Evolutionary conservation across 1,140 invertebrate genomes (phyloP).

Genomic region (Pseudomyrmex gracilis): DNA sequence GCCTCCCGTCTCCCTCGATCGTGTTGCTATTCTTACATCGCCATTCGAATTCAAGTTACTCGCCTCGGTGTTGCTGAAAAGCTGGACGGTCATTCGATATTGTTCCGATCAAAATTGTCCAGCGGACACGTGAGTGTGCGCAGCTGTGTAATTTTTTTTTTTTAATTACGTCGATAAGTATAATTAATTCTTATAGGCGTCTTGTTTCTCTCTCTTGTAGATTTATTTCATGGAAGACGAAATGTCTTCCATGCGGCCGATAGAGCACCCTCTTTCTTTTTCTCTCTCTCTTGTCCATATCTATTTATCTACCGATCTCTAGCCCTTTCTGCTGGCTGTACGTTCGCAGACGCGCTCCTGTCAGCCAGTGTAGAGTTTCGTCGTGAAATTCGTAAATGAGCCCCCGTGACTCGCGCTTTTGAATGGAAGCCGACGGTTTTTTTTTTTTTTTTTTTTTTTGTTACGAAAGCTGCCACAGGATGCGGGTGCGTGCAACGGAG

Average conservation of each 20-base stretch:
- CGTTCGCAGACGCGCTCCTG: constrained; percentile 68
- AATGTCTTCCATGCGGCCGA: constrained; percentile 4
- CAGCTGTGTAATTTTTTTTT: not conserved
- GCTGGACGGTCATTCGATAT: constrained; percentile 19
- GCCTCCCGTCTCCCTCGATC: constrained; percentile 34
- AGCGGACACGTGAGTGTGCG: not conserved
- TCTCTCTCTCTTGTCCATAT: not conserved
- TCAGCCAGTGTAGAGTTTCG: constrained; percentile 71
- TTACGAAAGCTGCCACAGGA: constrained; percentile 73
- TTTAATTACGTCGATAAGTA: not conserved
- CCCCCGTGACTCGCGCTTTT: constrained; percentile 75
- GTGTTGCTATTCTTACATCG: constrained; percentile 39
- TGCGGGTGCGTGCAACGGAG: constrained; percentile 70
- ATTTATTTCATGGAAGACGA: not conserved
- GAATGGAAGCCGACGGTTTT: constrained; percentile 73
- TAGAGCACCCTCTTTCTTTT: not conserved
- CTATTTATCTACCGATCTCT: constrained; percentile 29
- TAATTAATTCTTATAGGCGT: not conserved
- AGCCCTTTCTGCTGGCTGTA: constrained; percentile 26
- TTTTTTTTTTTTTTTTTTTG: constrained; percentile 17
- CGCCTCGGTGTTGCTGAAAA: constrained; percentile 12
- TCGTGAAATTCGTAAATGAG: constrained; percentile 77
- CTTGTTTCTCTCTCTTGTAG: no score
- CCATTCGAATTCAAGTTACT: constrained; percentile 50
- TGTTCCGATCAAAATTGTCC: constrained; percentile 7